A percentile compares a stretch with the other conserved stretches of the same genome.
These are phyloP conservation scores for Hemistola chrysoprasaria DNA, from an alignment of 2,888 invertebrate species.

Conservation along the genomic window DNA sequence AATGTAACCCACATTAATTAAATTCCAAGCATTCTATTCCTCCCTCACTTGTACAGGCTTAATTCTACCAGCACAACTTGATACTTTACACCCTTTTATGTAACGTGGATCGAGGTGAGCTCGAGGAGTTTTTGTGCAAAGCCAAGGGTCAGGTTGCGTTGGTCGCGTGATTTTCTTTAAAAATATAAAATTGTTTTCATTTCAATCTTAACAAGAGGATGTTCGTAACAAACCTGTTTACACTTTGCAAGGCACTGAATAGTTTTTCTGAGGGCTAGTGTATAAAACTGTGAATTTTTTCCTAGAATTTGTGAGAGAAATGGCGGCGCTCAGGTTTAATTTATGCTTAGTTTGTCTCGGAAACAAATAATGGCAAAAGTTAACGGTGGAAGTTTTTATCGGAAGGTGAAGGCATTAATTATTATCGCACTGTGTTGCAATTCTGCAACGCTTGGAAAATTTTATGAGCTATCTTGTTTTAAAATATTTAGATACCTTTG, in stretches of 20 bases:
- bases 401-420: too few relatives aligned
- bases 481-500: too few relatives aligned
- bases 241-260: constrained; percentile 24
- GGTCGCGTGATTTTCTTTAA: constrained; percentile 42
- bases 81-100: constrained; percentile 37
- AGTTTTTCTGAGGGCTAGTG: constrained; percentile 11
- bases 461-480: too few relatives aligned
- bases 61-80: constrained; percentile 38
- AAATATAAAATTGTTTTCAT: constrained; percentile 54
- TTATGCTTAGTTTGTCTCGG: constrained; percentile 2
- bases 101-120: constrained; percentile 17
- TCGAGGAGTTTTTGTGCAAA: constrained; percentile 35
- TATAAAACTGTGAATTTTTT: neutral
- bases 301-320: neutral
- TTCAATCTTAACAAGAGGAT: constrained; percentile 44
- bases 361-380: too few relatives aligned
- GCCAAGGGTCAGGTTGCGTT: constrained; percentile 31
- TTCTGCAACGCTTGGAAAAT: too few relatives aligned
- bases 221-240: constrained; percentile 44
- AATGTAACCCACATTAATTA: constrained; percentile 62
- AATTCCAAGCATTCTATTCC: constrained; percentile 52
- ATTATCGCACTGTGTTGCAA: too few relatives aligned
- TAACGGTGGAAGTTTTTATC: too few relatives aligned
- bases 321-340: neutral
- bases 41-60: constrained; percentile 19